Conservation (phyloP, 2,113 vertebrate genomes). For the Grantiella picta region DNA sequence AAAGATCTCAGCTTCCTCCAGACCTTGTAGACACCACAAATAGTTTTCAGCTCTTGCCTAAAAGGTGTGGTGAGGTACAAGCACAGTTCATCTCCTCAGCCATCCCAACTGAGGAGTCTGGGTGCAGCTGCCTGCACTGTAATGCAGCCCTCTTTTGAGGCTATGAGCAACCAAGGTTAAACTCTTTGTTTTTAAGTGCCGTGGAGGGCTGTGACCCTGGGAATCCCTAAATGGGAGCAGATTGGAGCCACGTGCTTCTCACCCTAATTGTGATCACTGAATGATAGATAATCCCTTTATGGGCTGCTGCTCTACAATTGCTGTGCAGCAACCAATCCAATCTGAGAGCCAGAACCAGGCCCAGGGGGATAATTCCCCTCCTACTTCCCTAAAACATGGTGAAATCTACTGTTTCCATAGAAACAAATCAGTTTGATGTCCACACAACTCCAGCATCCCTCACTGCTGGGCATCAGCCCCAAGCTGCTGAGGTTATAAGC, state of each 20-base stretch:
- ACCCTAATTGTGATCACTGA: background rate
- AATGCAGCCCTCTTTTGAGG: background rate
- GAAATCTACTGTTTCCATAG: conserved; percentile 68
- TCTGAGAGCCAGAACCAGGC: background rate
- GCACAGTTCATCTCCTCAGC: background rate
- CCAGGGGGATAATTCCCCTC: conserved; percentile 23
- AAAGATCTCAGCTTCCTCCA: background rate
- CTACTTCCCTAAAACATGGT: conserved; percentile 19
- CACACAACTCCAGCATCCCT: conserved; percentile 28
- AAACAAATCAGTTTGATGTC: conserved; percentile 62
- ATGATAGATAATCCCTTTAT: background rate
- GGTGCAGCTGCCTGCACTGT: background rate
- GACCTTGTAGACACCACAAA: background rate
- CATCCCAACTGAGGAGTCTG: background rate
- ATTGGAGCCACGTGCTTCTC: background rate
- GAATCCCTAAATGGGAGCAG: background rate
- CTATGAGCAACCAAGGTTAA: background rate
- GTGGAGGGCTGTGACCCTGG: background rate
- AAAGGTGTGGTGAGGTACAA: background rate
- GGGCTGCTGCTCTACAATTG: background rate
- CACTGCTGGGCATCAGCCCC: conserved; percentile 20
- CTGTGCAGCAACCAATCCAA: conserved; percentile 22
- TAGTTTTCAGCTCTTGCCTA: background rate
- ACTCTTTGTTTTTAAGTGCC: background rate
- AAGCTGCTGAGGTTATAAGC: background rate